Percentiles rank a stretch among this genome's conserved stretches.
phyloP scores from a whole-genome alignment of 1,140 invertebrate species.

The Plectus sambesii region DNA sequence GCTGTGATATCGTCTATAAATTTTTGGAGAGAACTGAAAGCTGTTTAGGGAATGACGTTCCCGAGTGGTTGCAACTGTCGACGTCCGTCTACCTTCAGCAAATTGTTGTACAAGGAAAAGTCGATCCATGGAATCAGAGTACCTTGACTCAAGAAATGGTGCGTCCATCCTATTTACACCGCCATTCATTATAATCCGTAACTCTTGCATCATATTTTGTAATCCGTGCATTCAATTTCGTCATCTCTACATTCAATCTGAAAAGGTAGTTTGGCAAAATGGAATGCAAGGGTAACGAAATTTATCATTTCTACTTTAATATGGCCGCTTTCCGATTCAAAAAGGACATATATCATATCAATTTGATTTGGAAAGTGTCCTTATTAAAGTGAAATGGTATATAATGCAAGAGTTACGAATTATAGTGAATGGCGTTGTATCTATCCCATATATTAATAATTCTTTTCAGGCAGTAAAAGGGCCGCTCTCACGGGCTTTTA shows the following conservation, averaged over 20 bases:
- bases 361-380: no score
- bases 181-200: not conserved
- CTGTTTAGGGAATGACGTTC: constrained; percentile 19
- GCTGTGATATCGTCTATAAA: no score
- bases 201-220: no score
- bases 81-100: constrained; percentile 32
- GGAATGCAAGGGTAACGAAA: not conserved
- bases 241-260: constrained; percentile 25
- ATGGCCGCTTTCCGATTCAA: no score
- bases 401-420: no score
- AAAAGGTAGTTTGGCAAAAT: constrained; percentile 3
- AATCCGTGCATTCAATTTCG: constrained; percentile 25
- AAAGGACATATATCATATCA: no score
- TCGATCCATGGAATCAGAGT: constrained; percentile 30
- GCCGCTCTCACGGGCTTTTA: no score
- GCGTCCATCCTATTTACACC: not conserved
- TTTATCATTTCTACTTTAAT: constrained; percentile 5
- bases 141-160: constrained; percentile 25
- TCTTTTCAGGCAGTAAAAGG: no score
- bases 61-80: constrained; percentile 29
- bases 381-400: no score
- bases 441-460: no score
- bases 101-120: constrained; percentile 26
- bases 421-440: no score
- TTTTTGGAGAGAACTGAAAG: no score